phyloP scores from a whole-genome alignment of 2,113 vertebrate species.

The Ochotona princeps region DNA sequence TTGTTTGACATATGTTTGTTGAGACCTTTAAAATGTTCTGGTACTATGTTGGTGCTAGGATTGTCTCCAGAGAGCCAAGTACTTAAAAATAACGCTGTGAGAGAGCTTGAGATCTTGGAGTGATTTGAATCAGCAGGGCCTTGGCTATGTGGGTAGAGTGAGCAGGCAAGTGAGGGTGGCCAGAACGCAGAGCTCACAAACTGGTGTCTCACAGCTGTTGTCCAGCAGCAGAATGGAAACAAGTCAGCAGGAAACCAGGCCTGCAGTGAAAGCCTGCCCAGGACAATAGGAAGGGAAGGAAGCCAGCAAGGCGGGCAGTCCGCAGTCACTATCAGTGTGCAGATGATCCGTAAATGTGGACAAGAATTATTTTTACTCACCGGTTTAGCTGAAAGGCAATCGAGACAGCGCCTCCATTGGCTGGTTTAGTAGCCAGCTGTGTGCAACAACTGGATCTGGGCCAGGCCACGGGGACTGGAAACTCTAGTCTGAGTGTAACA shows the following conservation, averaged over 20 bases:
- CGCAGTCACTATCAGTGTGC: neutral
- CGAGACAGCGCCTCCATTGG: too few species aligned
- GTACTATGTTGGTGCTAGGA: neutral
- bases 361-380: neutral
- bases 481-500: too few species aligned
- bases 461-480: too few species aligned
- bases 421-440: too few species aligned
- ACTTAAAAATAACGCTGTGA: slow-evolving; percentile 6
- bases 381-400: too few species aligned
- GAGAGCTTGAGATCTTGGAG: neutral
- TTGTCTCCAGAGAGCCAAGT: slow-evolving; percentile 18
- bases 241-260: neutral
- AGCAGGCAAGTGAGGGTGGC: neutral
- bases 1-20: neutral
- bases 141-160: neutral
- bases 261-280: neutral
- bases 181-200: neutral
- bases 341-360: slow-evolving; percentile 3
- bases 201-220: neutral
- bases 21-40: neutral
- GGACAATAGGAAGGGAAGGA: neutral
- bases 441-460: too few species aligned
- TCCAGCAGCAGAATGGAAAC: neutral
- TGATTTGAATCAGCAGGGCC: neutral
- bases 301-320: neutral